Evolutionary conservation across 92 coral and sea anemone genomes (phyloP), one percentile per base, ranked within the genome.

Genomic region (Heliopora coerulea): DNA sequence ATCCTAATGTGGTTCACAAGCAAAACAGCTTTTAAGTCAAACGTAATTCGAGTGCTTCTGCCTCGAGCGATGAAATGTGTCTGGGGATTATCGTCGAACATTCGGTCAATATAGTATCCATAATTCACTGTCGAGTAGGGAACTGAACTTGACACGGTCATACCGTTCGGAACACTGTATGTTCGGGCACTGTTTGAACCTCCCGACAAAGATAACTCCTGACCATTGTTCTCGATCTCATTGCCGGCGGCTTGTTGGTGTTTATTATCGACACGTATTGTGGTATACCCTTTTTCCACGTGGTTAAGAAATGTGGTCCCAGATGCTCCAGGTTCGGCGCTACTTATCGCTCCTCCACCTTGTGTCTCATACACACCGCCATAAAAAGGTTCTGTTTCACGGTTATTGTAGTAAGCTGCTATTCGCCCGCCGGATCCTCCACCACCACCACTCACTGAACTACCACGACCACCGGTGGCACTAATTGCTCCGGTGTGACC

Each of bases 361-460:
- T 86, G 79, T 37, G 89, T 87, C 49, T 87, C 86, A 34, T 72
- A 88, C 33, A 66, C 83, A 3, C 97, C 97, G 58, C 97, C 79
- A 66, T 68, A 86, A 18, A 85, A 80, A 40, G 79, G 88, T 75
- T 89, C 86, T 49, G 91, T 92, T 62, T 78, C 74, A 65, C 67
- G 84, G 81, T 92, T 92, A 65, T 54, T 60, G 76, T 87, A 87
- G 79, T 87, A 92, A 0, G 83, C 88, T 33, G 97, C 97, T 68
- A 89, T 75, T 56, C 97, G 88, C 28, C 97, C 97, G 18, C 97
- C 97, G 21, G 97, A 76, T 39, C 97, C 96, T 19, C 97, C 97
- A 54, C 92, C 91, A 5, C 83, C 72, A 11, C 69, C 66, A n/a
- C n/a, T n/a, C n/a, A n/a, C n/a, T n/a, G n/a, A n/a, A n/a, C n/a